These are phyloP conservation scores for Pipa parva DNA, from an alignment of 2,113 vertebrate genomes.

Conservation along the genomic window DNA sequence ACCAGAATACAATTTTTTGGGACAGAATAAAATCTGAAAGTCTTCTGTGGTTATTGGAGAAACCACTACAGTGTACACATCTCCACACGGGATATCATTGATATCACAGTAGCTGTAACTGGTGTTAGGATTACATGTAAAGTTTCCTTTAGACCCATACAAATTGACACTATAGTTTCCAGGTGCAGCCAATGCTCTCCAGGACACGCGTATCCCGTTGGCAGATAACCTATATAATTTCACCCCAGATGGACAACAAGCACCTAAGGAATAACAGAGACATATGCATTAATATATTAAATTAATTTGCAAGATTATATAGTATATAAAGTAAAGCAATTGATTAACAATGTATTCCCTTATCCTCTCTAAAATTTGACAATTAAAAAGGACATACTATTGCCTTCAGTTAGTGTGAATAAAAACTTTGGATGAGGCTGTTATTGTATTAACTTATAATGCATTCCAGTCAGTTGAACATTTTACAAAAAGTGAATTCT, in stretches of 20 bases:
- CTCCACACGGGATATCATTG: conserved; percentile 70
- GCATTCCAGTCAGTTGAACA: too few species aligned
- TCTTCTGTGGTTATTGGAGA: conserved; percentile 65
- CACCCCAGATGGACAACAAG: conserved; percentile 81
- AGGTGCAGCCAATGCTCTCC: conserved; percentile 61
- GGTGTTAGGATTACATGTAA: conserved; percentile 65
- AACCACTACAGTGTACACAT: conserved; percentile 76
- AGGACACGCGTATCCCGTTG: conserved; percentile 73
- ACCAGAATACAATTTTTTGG: conserved; percentile 82
- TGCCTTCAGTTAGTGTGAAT: too few species aligned
- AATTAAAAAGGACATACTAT: too few species aligned
- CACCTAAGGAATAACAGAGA: conserved; percentile 57
- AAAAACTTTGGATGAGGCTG: too few species aligned
- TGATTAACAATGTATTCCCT: too few species aligned
- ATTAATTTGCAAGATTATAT: too few species aligned
- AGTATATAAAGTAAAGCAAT: too few species aligned
- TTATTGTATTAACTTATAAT: too few species aligned
- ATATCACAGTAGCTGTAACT: conserved; percentile 74
- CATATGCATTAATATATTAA: too few species aligned
- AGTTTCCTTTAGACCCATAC: conserved; percentile 72
- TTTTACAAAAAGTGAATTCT: too few species aligned
- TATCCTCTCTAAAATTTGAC: too few species aligned
- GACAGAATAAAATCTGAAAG: conserved; percentile 73
- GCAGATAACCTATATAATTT: conserved; percentile 72
- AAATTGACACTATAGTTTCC: conserved; percentile 69